Evolutionary conservation across 2,888 invertebrate genomes (phyloP), one percentile per base, ranked within the genome.

Genomic region (Cosmopolites sordidus): DNA sequence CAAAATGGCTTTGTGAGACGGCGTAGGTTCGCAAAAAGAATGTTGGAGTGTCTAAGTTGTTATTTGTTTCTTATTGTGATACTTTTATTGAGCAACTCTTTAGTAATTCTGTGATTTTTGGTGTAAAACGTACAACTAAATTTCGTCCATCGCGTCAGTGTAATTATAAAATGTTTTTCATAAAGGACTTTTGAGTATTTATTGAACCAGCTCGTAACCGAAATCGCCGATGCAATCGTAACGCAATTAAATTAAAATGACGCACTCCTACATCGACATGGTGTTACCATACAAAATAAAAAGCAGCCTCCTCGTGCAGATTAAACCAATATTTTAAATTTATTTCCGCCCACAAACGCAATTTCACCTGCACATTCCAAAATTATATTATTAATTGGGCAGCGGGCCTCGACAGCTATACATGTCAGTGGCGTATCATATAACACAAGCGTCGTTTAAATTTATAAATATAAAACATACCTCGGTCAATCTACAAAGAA

Each of bases 311-410:
- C 38, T 29, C 18, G 41, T 44, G 51, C 51, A 56, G 51, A 55
- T 51, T 55, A 56, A 56, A 56, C 41, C 56, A 48, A 56, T 56
- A 56, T 56, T 56, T 56, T 52, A 56, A 49, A 56, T 56, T 52
- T 56, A 52, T 56, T 44, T 46, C 52, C 49, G 45, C 56, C 56
- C 51, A 51, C 51, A 45, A 42, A 46, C 46, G 52, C 46, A 52
- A 52, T 56, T 56, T 43, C 56, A 56, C 56, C 56, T 56, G 56
- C 46, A 45, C 52, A 43, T 56, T 52, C 52, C 56, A 48, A 49
- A 52, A 52, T 56, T 56, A 48, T 43, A 41, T 52, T 56, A 56
- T 43, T 52, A 56, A 56, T 56, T 46, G 52, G 37, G 40, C 45
- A 18, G 41, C 51, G 30, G 45, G 22, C 43, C 18, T 38, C 37